Evolutionary conservation across 2,113 vertebrate genomes (phyloP), one percentile per base, ranked within the genome.

Genomic region (Neoarius graeffei): DNA sequence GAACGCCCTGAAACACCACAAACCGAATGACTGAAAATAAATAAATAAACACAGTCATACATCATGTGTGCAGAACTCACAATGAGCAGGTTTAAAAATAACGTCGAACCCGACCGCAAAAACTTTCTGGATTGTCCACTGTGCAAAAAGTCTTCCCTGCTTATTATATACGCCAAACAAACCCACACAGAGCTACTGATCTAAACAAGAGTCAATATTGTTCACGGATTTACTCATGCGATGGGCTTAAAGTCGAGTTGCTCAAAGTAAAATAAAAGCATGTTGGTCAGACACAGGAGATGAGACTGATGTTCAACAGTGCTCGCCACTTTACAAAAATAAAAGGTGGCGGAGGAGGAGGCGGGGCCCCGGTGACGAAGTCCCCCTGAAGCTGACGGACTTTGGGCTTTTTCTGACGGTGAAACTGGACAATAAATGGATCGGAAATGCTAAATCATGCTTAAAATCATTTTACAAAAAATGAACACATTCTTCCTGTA

Each of bases 231-330:
- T 67, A 80, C 20, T 67, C n/a, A 56, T 62, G 15, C 27, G 6
- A 30, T 10, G n/a, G 23, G 59, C 60, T 79, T 50, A 77, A 66
- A 54, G 66, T 66, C n/a, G 15, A 80, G 27, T 15, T n/a, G 84
- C 3, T 85, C 35, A 67, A 71, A 30, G 8, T 17, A 87, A 30
- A 84, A 71, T 48, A 15, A 15, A 52, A 17, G 11, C 5, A 52
- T 35, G 27, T 42, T 62, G n/a, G 19, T 30, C 73, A 54, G 30
- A 59, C 52, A 25, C 23, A 7, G 59, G 14, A 35, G 48, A 60
- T 15, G 23, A 84, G 64, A 54, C 79, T 89, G 87, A 87, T 76
- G 84, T 1, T 52, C 35, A 35, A 35, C 35, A 35, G 35, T 35
- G 35, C 2, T 42, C 42, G 4, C 42, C 42, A 42, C 42, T 42